A percentile compares a stretch with the other conserved stretches of the same genome.
Conservation (phyloP, 2,113 vertebrate genomes). For the Sorex fumeus region DNA sequence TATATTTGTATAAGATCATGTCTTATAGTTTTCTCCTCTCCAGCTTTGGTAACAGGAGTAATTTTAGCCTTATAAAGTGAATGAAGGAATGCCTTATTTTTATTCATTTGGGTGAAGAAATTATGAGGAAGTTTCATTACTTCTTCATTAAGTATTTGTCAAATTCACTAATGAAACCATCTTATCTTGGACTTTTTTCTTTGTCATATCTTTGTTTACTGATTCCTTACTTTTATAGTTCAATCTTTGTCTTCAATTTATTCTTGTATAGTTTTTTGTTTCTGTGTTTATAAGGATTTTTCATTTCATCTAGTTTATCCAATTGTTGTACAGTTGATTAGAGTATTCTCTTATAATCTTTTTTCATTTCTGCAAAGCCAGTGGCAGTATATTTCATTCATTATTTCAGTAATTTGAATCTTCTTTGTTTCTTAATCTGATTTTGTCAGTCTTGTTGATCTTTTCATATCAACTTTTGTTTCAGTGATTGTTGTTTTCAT, state of each 20-base stretch:
- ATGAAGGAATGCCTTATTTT: not conserved
- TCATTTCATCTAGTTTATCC: not conserved
- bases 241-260: not conserved
- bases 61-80: not conserved
- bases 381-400: not conserved
- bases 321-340: not conserved
- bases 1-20: not conserved
- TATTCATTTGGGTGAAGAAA: not conserved
- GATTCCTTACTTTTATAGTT: not conserved
- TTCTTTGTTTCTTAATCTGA: not conserved
- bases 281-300: conserved; percentile 25
- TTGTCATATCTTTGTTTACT: not conserved
- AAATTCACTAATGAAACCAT: not conserved
- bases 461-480: conserved; percentile 15
- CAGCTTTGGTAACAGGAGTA: not conserved
- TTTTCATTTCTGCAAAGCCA: conserved; percentile 25
- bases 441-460: conserved; percentile 16
- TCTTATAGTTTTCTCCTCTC: not conserved
- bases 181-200: not conserved
- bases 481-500: not conserved
- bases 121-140: not conserved
- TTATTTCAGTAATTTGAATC: conserved; percentile 26
- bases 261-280: conserved; percentile 29
- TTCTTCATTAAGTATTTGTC: conserved; percentile 9
- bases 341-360: not conserved